Percentiles rank a stretch among this genome's conserved stretches.
These are phyloP conservation scores for Danio jaintianensis DNA, from an alignment of 2,797 vertebrate species.

Conservation along the genomic window DNA sequence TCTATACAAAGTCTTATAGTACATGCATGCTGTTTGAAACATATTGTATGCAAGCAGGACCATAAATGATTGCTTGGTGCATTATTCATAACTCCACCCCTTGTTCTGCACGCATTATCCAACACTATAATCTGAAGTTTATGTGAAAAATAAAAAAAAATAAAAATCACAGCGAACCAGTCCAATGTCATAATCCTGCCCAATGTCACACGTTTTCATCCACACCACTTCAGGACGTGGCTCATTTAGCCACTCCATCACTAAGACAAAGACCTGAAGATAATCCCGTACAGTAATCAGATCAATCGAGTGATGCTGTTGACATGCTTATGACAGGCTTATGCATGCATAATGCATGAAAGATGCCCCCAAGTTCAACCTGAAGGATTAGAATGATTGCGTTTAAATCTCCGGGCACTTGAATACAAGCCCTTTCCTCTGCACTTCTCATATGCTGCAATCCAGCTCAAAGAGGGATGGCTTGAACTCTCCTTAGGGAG, in stretches of 20 bases:
- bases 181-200: conserved; percentile 10
- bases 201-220: background rate
- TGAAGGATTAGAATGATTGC: conserved; percentile 67
- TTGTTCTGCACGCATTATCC: background rate
- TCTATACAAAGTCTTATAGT: too few relatives aligned
- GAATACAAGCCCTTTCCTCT: conserved; percentile 45
- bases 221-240: background rate
- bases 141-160: background rate
- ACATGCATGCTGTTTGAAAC: background rate
- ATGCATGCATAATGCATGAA: conserved; percentile 4
- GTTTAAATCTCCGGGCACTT: conserved; percentile 65
- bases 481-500: conserved; percentile 51
- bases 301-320: conserved; percentile 8
- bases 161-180: background rate
- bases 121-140: background rate
- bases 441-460: conserved; percentile 51
- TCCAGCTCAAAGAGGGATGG: conserved; percentile 42
- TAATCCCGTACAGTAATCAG: conserved; percentile 8
- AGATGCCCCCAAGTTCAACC: conserved; percentile 38
- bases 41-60: background rate
- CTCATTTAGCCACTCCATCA: background rate
- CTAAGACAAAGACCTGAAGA: conserved; percentile 15
- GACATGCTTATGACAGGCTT: conserved; percentile 19
- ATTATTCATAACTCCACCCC: background rate
- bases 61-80: background rate